Base-by-base conservation (phyloP, 2,113 vertebrate species). In the Bothrops jararaca region DNA sequence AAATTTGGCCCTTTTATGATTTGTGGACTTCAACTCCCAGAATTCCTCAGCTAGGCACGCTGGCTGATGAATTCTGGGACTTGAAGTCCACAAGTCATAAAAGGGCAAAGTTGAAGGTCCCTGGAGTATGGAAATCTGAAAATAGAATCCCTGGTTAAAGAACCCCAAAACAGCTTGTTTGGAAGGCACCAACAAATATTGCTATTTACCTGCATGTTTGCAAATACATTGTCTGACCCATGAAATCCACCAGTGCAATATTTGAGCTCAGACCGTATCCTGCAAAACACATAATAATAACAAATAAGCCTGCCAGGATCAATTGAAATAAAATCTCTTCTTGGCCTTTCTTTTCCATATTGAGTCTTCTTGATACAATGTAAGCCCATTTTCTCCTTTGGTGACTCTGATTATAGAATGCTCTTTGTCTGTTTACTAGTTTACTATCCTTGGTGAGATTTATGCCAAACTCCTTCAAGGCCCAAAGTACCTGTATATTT, bases 201-300 rank as follows among this genome's bases (percentile, higher is more conserved):
- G 24, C 8, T 56, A 93, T 98, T 98, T 91, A 99, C 99, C 98
- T 99, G 98, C 99, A 99, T 99, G 97, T 95, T 99, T 94, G 95
- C 95, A 96, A 99, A 98, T 91, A 96, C 57, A 96, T 99, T 99
- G 96, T 99, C 99, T 53, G 99, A 99, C 52, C 99, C 99, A 91
- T 99, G 99, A 97, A 99, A 99, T 94, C 99, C 99, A n/a, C 97
- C 98, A 2, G 3, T 96, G 95, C 98, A 99, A 85, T 97, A 97
- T 95, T 99, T 99, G 86, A 96, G 91, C 11, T 98, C 98, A 58
- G 57, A 11, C 0, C 54, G 93, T 74, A 95, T 97, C 64, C 99
- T 99, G 96, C 89, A 88, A 93, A 91, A 97, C 86, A 97, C 29
- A 94, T 50, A 50, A 50, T 50, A 50, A 26, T 90, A 5, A 86